Percentiles rank a stretch among this genome's conserved stretches.
These are phyloP conservation scores for Neelides folsomi DNA, from an alignment of 2,888 invertebrate species.

Conservation along the genomic window DNA sequence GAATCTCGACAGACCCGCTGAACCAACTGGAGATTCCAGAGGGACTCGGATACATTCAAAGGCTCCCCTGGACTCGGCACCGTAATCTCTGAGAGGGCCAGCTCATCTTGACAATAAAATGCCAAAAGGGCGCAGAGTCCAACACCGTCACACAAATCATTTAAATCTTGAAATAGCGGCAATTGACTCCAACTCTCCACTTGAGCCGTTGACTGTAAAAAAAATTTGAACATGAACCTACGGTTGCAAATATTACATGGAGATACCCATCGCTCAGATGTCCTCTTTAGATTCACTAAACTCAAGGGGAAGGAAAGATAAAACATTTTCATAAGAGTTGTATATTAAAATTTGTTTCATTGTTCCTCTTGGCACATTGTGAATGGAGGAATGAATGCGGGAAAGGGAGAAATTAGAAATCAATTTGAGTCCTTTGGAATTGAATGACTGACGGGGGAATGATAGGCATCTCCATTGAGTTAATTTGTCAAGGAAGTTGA, in stretches of 20 bases:
- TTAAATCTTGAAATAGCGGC: conserved; percentile 51
- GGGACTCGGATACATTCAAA: conserved; percentile 33
- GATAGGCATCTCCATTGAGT: too few relatives aligned
- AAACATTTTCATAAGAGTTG: too few relatives aligned
- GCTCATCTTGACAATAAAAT: conserved; percentile 73
- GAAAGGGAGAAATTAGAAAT: too few relatives aligned
- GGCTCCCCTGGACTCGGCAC: conserved; percentile 30
- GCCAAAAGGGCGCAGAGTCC: conserved; percentile 73
- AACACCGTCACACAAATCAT: conserved; percentile 82
- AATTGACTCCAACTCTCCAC: conserved; percentile 32
- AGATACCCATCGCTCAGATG: background rate
- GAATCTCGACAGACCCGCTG: conserved; percentile 71
- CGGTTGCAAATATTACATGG: background rate
- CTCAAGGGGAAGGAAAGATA: too few relatives aligned
- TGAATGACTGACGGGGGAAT: too few relatives aligned
- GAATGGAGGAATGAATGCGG: too few relatives aligned
- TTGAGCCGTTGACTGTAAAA: conserved; percentile 26
- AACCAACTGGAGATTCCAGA: conserved; percentile 79
- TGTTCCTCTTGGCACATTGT: too few relatives aligned
- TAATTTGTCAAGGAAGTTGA: background rate
- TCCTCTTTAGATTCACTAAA: too few relatives aligned
- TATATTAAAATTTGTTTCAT: too few relatives aligned
- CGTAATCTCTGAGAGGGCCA: conserved; percentile 55
- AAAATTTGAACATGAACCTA: background rate
- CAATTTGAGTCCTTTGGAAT: too few relatives aligned